Evolutionary conservation across 2,797 vertebrate species (phyloP).

Genomic region (Peromyscus nudipes): DNA sequence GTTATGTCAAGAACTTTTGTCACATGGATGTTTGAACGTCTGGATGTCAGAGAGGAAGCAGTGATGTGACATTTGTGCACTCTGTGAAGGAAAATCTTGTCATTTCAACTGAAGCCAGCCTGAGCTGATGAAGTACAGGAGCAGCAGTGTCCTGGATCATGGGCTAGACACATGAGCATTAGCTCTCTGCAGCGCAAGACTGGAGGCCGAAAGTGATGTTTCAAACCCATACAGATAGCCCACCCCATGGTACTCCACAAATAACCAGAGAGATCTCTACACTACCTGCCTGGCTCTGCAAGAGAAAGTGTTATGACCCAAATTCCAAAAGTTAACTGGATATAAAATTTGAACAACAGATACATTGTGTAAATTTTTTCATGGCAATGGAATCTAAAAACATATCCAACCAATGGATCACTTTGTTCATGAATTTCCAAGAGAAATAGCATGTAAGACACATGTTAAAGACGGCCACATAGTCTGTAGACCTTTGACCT

Average conservation of each 20-base stretch:
- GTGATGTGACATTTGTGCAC: neutral
- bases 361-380: neutral
- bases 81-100: neutral
- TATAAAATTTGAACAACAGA: neutral
- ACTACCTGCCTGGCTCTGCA: neutral
- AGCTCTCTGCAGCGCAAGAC: neutral
- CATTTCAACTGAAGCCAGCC: neutral
- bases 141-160: neutral
- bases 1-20: conserved; percentile 44
- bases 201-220: neutral
- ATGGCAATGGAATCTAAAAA: conserved; percentile 4
- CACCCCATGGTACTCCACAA: neutral
- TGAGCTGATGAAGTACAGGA: neutral
- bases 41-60: conserved; percentile 1
- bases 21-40: neutral
- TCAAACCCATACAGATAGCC: neutral
- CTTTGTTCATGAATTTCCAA: neutral
- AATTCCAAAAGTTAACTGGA: neutral
- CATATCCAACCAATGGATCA: neutral
- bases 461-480: neutral
- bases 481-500: neutral
- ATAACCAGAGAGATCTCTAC: neutral
- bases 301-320: neutral
- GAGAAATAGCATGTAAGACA: neutral
- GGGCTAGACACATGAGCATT: neutral